Percentiles rank a stretch among this genome's conserved stretches.
phyloP scores from a whole-genome alignment of 92 coral and sea anemone genomes.

The Zoanthus gigantus region DNA sequence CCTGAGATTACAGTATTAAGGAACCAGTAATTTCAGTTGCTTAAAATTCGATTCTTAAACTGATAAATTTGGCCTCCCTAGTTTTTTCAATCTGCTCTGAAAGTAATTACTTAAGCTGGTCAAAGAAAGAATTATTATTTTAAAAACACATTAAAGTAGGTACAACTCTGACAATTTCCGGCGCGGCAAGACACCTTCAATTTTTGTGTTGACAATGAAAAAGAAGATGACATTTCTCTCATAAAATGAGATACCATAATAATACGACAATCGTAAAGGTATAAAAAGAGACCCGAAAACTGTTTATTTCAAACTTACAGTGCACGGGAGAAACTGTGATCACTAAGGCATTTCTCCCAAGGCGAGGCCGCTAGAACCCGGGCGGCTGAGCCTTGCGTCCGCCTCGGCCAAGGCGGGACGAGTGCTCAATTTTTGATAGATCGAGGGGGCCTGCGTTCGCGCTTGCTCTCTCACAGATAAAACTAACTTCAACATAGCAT shows the following conservation, averaged over 20 bases:
- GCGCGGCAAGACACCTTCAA: slow-evolving; percentile 10
- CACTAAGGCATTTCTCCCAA: slow-evolving; percentile 78
- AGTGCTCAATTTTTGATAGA: slow-evolving; percentile 74
- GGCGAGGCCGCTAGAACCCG: slow-evolving; percentile 68
- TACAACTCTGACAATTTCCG: slow-evolving; percentile 5
- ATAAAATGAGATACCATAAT: slow-evolving; percentile 28
- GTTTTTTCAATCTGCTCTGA: neutral
- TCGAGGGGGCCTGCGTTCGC: slow-evolving; percentile 71
- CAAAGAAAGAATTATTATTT: neutral
- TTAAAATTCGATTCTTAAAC: neutral
- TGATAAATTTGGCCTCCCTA: neutral
- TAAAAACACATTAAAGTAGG: neutral
- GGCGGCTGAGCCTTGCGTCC: slow-evolving; percentile 81
- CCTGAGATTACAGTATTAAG: neutral
- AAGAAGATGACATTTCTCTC: neutral
- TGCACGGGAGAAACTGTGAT: slow-evolving; percentile 79
- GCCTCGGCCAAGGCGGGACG: slow-evolving; percentile 75
- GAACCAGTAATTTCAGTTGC: neutral
- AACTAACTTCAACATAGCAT: neutral
- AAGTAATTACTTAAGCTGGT: neutral
- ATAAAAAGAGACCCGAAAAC: slow-evolving; percentile 50
- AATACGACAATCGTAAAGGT: neutral
- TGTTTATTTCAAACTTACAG: slow-evolving; percentile 67
- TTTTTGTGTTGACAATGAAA: slow-evolving; percentile 9
- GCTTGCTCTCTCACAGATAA: slow-evolving; percentile 50